These are phyloP conservation scores for Lobophora halterata DNA, from an alignment of 2,888 invertebrate genomes.

Conservation along the genomic window DNA sequence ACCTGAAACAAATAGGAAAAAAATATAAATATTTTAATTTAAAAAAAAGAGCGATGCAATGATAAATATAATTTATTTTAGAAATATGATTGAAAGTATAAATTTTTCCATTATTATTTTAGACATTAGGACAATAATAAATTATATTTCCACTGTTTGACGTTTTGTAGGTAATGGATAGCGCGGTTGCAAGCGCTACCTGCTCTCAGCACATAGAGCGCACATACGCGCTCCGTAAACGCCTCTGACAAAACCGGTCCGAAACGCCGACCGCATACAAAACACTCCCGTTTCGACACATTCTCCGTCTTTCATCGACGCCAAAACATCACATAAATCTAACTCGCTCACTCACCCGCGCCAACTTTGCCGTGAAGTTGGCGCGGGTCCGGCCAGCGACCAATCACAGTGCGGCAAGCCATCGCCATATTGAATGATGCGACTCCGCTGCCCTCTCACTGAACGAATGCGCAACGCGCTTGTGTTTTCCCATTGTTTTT, in stretches of 20 bases:
- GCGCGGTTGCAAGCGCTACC: conserved; percentile 46
- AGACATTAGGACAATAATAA: too few relatives aligned
- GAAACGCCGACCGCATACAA: conserved; percentile 69
- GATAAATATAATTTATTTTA: too few relatives aligned
- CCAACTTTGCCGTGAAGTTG: too few relatives aligned
- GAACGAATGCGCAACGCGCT: conserved; percentile 56
- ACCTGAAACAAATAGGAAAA: conserved; percentile 65
- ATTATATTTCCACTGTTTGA: conserved; percentile 1
- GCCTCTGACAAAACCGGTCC: conserved; percentile 78
- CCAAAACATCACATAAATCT: conserved; percentile 75
- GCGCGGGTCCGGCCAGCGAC: conserved; percentile 51
- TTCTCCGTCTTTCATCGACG: conserved; percentile 75
- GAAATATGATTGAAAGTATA: too few relatives aligned
- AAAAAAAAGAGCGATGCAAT: too few relatives aligned
- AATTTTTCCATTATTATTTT: too few relatives aligned
- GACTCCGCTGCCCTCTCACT: conserved; percentile 62
- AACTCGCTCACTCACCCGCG: conserved; percentile 64
- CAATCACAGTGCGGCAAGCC: conserved; percentile 56
- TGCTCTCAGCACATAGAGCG: conserved; percentile 68
- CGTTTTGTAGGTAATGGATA: conserved; percentile 3
- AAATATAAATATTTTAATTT: conserved; percentile 50
- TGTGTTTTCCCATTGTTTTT: conserved; percentile 66
- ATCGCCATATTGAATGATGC: conserved; percentile 77
- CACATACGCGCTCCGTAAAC: conserved; percentile 70
- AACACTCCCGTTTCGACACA: conserved; percentile 68